phyloP scores from a whole-genome alignment of 2,888 invertebrate species.

The Ephialtes manifestator region DNA sequence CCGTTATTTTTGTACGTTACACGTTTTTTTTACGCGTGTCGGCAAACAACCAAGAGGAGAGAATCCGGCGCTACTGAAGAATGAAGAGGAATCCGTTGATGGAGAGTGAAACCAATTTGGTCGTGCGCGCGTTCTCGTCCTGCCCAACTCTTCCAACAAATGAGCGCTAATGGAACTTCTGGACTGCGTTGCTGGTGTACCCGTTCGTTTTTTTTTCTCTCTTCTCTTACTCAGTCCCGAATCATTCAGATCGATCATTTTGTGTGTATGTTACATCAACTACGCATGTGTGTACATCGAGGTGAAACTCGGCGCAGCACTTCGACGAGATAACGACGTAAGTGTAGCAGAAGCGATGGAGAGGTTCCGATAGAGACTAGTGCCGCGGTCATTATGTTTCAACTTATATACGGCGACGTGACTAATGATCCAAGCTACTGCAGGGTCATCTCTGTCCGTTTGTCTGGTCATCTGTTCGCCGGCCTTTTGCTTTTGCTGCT shows the following conservation, averaged over 20 bases:
- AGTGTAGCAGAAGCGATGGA: constrained; percentile 61
- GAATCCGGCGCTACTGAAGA: neutral
- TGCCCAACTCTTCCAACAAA: constrained; percentile 51
- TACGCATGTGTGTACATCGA: neutral
- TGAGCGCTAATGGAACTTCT: constrained; percentile 68
- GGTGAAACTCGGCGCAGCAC: constrained; percentile 36
- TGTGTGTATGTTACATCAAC: constrained; percentile 17
- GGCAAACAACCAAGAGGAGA: constrained; percentile 9
- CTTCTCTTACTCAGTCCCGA: constrained; percentile 37
- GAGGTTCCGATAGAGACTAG: constrained; percentile 43
- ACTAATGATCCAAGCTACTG: constrained; percentile 54
- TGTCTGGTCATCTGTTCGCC: constrained; percentile 33
- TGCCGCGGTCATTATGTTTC: constrained; percentile 48
- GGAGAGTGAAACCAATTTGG: constrained; percentile 72
- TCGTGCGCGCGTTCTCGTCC: constrained; percentile 27
- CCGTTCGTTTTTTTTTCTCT: constrained; percentile 2
- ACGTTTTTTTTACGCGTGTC: constrained; percentile 16
- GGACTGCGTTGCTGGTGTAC: constrained; percentile 8
- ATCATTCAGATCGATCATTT: constrained; percentile 57
- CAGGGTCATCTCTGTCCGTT: constrained; percentile 33
- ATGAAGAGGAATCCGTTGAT: constrained; percentile 25
- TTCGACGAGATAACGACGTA: constrained; percentile 63
- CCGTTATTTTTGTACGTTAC: constrained; percentile 33
- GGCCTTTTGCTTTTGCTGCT: constrained; percentile 3
- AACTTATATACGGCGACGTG: constrained; percentile 46